Conservation (phyloP, 2,113 vertebrate species). For the Shinisaurus crocodilurus region DNA sequence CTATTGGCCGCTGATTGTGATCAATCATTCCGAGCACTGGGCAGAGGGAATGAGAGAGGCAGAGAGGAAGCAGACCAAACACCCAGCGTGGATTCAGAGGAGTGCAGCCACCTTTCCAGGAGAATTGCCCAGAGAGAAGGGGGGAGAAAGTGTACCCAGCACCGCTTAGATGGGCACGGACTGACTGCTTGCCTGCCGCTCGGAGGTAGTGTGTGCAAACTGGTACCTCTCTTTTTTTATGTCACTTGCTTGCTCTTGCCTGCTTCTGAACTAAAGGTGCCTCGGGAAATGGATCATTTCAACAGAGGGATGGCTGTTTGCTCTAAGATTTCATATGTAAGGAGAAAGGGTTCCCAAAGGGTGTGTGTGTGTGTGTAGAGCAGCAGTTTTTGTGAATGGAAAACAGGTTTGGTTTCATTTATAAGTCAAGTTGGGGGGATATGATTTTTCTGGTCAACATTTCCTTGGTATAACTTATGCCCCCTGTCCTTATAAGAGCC, state of each 20-base stretch:
- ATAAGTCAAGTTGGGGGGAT: background rate
- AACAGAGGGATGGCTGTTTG: background rate
- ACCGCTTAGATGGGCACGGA: conserved; percentile 8
- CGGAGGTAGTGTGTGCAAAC: conserved; percentile 37
- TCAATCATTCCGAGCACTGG: conserved; percentile 70
- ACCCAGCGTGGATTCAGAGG: conserved; percentile 46
- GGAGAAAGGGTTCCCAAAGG: background rate
- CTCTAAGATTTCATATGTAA: background rate
- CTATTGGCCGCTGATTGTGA: conserved; percentile 75
- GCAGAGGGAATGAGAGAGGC: conserved; percentile 65
- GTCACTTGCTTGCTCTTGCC: background rate
- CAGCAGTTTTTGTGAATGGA: conserved; percentile 33
- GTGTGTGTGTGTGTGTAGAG: background rate
- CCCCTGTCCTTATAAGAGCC: background rate
- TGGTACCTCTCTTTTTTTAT: background rate
- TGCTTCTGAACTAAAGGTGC: background rate
- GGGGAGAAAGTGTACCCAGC: conserved; percentile 24
- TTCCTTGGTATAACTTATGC: background rate
- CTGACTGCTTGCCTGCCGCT: conserved; percentile 2
- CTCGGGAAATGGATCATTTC: background rate
- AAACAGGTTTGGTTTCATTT: background rate
- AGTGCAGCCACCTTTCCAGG: conserved; percentile 54
- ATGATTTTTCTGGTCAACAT: background rate
- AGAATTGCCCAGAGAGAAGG: conserved; percentile 39
- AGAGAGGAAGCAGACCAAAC: conserved; percentile 15